phyloP scores from a whole-genome alignment of 2,797 vertebrate genomes.

The Clarias pachynema region DNA sequence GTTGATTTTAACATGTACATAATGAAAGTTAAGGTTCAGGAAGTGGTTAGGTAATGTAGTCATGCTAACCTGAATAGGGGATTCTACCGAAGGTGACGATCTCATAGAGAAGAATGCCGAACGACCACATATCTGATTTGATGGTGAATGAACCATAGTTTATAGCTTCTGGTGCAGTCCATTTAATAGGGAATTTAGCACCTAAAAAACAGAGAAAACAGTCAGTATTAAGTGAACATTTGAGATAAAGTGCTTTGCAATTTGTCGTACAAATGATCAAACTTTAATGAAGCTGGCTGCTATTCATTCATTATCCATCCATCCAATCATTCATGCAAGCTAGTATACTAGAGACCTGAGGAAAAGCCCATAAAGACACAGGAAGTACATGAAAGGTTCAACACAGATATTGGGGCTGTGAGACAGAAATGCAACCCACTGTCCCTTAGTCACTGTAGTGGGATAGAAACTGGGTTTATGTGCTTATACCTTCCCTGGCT shows the following conservation, averaged over 20 bases:
- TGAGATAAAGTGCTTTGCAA: neutral
- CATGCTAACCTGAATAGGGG: constrained; percentile 87
- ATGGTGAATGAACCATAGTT: constrained; percentile 95
- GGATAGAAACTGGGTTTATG: neutral
- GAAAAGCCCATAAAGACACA: neutral
- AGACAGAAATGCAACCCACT: neutral
- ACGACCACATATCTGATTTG: constrained; percentile 98
- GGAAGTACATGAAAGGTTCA: neutral
- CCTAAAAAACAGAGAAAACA: constrained; percentile 69
- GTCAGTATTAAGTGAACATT: neutral
- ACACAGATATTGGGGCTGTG: neutral
- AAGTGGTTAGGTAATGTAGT: neutral
- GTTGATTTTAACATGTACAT: neutral
- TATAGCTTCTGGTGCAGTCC: constrained; percentile 96
- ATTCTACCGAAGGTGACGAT: constrained; percentile 91
- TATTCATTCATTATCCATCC: neutral
- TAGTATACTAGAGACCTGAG: neutral
- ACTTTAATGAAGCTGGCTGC: neutral
- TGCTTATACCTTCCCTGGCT: constrained; percentile 86
- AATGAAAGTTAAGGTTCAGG: neutral
- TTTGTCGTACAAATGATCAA: neutral
- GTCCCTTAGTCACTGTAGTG: neutral
- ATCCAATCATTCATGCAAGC: too few relatives aligned
- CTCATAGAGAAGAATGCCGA: constrained; percentile 91
- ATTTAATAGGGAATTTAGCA: constrained; percentile 97